Evolutionary conservation across 2,797 vertebrate species (phyloP), one percentile per base, ranked within the genome.

Genomic region (Siniperca obscura): DNA sequence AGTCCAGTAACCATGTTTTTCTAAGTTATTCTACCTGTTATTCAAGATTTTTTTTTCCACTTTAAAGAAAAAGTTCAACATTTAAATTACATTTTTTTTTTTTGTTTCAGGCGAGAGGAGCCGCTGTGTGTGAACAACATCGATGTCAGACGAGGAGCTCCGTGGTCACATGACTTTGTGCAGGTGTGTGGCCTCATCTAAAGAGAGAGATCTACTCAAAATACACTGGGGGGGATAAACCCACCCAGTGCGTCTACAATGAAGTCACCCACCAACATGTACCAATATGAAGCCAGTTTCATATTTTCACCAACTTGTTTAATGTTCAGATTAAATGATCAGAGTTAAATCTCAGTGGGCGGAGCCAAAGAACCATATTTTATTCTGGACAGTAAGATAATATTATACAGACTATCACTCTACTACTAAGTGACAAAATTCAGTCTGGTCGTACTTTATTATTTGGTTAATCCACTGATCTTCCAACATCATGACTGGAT

Each of bases 161-260:
- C 78, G 0, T 96, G 96, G 96, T 93, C 93, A 59, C 95, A 96
- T 85, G 95, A 96, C 80, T 91, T 95, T 60, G 91, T 96, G 46
- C 93, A 95, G 82, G 82, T 95, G 80, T 96, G 95, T 72, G 83
- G 68, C 62, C 42, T 25, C 57, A 70, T 19, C 65, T 89, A 74
- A 90, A 36, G 50, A 76, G 19, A n/a, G 42, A 46, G 27, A 14
- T 16, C 59, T 36, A 8, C 72, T 64, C 19, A n/a, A 73, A 60
- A 76, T 59, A 71, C 64, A 17, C 16, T 11, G 7, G 14, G 14
- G 34, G 30, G 30, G 30, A 30, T 30, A 57, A 44, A 17, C 22
- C 14, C 46, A 30, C 6, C 7, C 8, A 14, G 22, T 3, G 25
- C 17, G 48, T 4, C 25, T 7, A 22, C 25, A 56, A 42, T 6